Base-by-base conservation (phyloP, 2,113 vertebrate species). In the Aphelocoma coerulescens region DNA sequence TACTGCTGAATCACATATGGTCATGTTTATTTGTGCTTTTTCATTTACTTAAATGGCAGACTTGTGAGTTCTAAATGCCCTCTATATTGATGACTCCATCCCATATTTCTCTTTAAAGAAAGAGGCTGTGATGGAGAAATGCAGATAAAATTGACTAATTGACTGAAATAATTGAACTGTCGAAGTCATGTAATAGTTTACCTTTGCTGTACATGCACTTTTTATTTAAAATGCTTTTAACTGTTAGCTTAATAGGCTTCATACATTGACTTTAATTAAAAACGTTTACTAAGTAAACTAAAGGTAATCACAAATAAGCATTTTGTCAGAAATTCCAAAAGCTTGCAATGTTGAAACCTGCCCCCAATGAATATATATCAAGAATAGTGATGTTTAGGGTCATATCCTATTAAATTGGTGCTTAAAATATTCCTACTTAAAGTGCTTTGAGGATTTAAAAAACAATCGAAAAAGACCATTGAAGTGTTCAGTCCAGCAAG, bases 21-120 rank as follows among this genome's bases (percentile, higher is more conserved):
- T 96, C 91, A n/a, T 96, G 98, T 99, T 99, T 99, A 98, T 98
- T 98, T 98, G 97, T 97, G 97, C 97, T 98, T 98, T 98, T 98
- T 99, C 98, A 99, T 99, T 99, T 98, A 96, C 98, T 98, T 98
- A 98, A 99, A 99, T 99, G 98, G 98, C 98, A 97, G 97, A 93
- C 93, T 96, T 52, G 28, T 77, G 89, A 97, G 97, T 99, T 98
- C 98, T 98, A 98, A 98, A 99, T 98, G 98, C 95, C 96, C 91
- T 96, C 78, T 94, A 75, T 98, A 99, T 99, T 99, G 99, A 99
- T 98, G 98, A 98, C 94, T 97, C 96, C 90, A 89, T 97, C 93
- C 97, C 97, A 97, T 99, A 98, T 98, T 98, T 99, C 98, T 98
- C 96, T 97, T 97, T 96, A 97, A 98, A 98, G 98, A 98, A 98